Evolutionary conservation across 64 coral and sea anemone species (phyloP).

Genomic region (Pachyseris speciosa): DNA sequence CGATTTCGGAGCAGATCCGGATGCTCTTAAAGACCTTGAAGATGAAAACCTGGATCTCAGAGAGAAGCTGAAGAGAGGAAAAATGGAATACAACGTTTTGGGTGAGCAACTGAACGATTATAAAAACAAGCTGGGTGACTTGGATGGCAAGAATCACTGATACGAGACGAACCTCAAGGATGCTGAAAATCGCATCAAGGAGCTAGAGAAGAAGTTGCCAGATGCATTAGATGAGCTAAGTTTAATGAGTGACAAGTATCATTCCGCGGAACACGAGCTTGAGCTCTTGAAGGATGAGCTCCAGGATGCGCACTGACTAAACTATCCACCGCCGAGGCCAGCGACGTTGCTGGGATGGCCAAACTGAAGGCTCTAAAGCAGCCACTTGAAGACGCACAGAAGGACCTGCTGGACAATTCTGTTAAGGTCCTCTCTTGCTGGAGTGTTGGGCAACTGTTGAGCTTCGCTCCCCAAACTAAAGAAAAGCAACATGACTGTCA

Average conservation of each 20-base stretch:
- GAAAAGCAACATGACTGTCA: no score
- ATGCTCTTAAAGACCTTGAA: constrained; percentile 63
- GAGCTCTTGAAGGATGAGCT: constrained; percentile 71
- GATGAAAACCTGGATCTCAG: constrained; percentile 70
- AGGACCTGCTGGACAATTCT: constrained; percentile 66
- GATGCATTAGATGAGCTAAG: constrained; percentile 59
- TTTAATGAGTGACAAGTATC: constrained; percentile 73
- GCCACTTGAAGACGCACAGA: constrained; percentile 49
- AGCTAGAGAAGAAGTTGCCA: constrained; percentile 77
- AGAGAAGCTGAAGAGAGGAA: constrained; percentile 46
- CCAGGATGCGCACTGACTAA: constrained; percentile 60
- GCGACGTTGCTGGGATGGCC: constrained; percentile 20
- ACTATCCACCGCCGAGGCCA: constrained; percentile 65
- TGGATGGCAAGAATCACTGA: constrained; percentile 66
- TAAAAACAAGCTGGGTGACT: constrained; percentile 61
- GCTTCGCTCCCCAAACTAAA: no score
- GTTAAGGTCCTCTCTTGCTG: constrained; percentile 58
- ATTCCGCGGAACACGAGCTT: constrained; percentile 60
- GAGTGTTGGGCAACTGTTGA: no score
- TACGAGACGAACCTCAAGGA: constrained; percentile 61
- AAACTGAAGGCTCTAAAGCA: constrained; percentile 65
- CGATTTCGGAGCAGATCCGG: constrained; percentile 83
- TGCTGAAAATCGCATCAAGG: constrained; percentile 59
- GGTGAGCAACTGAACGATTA: constrained; percentile 65
- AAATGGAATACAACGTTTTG: constrained; percentile 67